phyloP scores from a whole-genome alignment of 2,113 vertebrate species.

The Halcyon malimbica region DNA sequence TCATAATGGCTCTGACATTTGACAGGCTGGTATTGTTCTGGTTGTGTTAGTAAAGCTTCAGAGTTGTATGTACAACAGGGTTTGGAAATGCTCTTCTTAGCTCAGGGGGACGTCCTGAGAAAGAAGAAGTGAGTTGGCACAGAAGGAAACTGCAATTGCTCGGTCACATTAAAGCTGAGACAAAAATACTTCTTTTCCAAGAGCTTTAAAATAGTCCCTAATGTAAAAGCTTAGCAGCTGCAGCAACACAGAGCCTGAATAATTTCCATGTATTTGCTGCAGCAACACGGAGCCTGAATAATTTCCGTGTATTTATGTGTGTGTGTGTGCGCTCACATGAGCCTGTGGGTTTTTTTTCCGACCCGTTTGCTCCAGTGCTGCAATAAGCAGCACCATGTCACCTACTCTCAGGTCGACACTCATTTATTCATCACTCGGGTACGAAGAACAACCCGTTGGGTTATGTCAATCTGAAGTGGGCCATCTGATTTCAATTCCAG shows the following conservation, averaged over 20 bases:
- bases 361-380: fast-evolving
- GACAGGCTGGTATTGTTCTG: background rate
- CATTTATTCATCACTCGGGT: constrained; percentile 28
- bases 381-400: background rate
- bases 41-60: background rate
- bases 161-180: background rate
- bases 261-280: constrained; percentile 34
- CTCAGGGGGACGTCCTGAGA: background rate
- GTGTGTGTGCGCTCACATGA: background rate
- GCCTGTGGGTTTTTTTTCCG: background rate
- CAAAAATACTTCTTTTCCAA: constrained; percentile 23
- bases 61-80: background rate
- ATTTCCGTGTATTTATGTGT: constrained; percentile 16
- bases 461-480: background rate
- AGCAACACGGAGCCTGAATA: background rate
- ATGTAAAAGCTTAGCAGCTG: constrained; percentile 57
- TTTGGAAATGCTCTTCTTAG: background rate
- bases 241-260: constrained; percentile 42
- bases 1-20: background rate
- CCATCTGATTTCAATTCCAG: constrained; percentile 42
- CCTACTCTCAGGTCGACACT: background rate
- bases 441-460: background rate
- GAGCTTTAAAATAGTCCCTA: constrained; percentile 42
- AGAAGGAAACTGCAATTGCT: background rate
- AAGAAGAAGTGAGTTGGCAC: background rate